Evolutionary conservation across 2,113 vertebrate species (phyloP), one percentile per base, ranked within the genome.

Genomic region (Puntigrus tetrazona): DNA sequence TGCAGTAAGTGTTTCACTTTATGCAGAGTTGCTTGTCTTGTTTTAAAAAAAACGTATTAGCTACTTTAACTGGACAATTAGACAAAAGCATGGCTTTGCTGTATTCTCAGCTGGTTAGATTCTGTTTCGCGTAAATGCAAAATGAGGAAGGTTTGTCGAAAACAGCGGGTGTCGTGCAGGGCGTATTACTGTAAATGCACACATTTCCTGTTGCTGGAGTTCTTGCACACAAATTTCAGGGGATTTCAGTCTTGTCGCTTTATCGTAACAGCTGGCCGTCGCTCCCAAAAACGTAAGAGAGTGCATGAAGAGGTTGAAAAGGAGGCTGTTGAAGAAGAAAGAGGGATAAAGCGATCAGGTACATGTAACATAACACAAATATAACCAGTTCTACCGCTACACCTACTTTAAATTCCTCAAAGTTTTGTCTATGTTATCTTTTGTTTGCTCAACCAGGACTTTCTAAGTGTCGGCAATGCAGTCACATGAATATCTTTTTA

Each of bases 161-260:
- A 74, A 47, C 72, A 74, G 43, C 43, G 47, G 72, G 43, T 74
- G 41, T 47, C 41, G 5, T 74, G n/a, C 27, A 74, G 41, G 25
- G 47, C n/a, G 47, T 47, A 47, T 74, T 74, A 74, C 41, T 45
- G 27, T 27, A 16, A 74, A 45, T 9, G 7, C 72, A 47, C 43
- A 43, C 72, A 74, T 74, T 45, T 20, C 72, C 72, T 74, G 72
- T 25, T 1, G 25, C 72, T 9, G 43, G 72, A 47, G 72, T 74
- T 47, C 43, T 74, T 3, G n/a, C 70, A 47, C n/a, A 47, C 41
- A 74, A 4, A 47, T 74, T 47, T 18, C 72, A 47, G 72, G 72
- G 72, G 43, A 74, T 47, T 74, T 74, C 43, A 74, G 10, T 74
- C 41, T 74, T 47, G 72, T 74, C 72, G 47, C 72, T 45, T 74